Evolutionary conservation across 2,888 invertebrate species (phyloP).

Genomic region (Schrankia costaestrigalis): DNA sequence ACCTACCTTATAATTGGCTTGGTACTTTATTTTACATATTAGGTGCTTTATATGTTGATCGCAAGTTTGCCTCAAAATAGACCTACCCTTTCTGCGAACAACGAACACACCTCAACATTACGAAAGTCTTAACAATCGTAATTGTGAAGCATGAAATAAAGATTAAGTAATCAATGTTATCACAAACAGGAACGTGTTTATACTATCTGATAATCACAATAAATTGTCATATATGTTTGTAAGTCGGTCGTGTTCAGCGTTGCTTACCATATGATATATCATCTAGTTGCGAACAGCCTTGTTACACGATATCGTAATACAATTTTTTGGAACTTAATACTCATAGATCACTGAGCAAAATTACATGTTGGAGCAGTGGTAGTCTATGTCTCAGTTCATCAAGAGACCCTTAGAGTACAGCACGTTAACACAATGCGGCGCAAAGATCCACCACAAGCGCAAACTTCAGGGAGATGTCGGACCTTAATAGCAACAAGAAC

Average conservation of each 20-base stretch:
- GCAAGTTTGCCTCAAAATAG: no score
- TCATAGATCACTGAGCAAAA: constrained; percentile 56
- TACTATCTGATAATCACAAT: constrained; percentile 40
- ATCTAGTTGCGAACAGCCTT: constrained; percentile 63
- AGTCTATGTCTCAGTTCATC: constrained; percentile 51
- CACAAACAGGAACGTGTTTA: constrained; percentile 44
- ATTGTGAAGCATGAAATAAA: constrained; percentile 36
- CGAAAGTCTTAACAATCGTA: no score
- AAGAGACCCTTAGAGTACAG: constrained; percentile 43
- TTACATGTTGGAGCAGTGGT: constrained; percentile 51
- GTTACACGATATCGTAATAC: constrained; percentile 67
- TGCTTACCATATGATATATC: constrained; percentile 74
- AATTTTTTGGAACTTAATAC: constrained; percentile 58
- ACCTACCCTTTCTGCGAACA: no score
- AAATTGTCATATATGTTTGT: constrained; percentile 38
- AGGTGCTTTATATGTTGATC: no score
- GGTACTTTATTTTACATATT: no score
- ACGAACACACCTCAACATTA: no score
- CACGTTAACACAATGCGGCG: constrained; percentile 62
- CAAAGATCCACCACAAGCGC: constrained; percentile 51
- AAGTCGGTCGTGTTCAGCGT: constrained; percentile 63
- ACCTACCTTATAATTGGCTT: no score
- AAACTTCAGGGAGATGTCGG: constrained; percentile 49
- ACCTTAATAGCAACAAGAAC: constrained; percentile 66
- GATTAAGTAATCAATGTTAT: constrained; percentile 47